Evolutionary conservation across 2,113 vertebrate species (phyloP), one percentile per base, ranked within the genome.

Genomic region (Theropithecus gelada): DNA sequence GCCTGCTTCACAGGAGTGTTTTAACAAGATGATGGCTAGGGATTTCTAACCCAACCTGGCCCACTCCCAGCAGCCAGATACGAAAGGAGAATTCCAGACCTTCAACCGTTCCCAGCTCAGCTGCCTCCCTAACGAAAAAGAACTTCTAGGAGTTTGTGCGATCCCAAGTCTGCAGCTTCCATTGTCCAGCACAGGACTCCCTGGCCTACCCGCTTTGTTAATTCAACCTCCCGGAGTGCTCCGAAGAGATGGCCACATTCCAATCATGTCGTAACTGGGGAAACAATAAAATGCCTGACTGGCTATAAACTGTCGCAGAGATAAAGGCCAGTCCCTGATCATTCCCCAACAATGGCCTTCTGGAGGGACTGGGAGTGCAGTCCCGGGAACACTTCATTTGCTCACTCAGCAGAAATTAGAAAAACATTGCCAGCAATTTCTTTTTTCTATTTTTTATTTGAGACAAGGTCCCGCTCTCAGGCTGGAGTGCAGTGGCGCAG

Each of bases 231-330:
- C 1, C 45, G 17, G 13, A 84, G n/a, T 27, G 57, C 16, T 70
- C 30, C 55, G 18, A 57, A 94, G 84, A 83, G 73, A 83, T 35
- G 66, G 79, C 57, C n/a, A 2, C 94, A 93, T 96, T 97, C 97
- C 96, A 90, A 16, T 48, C 82, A 1, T 20, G 52, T 73, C 52
- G 27, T 90, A 94, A 43, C 94, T 73, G 17, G 55, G 85, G 86
- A 88, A 85, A 87, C 86, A 86, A 80, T 78, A 50, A 93, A 64
- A 88, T 27, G 73, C 88, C 88, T 35, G 52, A 55, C 13, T 3
- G 45, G 22, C 68, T 85, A 2, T 45, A 27, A 90, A 61, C 57
- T 72, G 57, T 66, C 8, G 5, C 45, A 40, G 45, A 96, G 86
- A 91, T 73, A 78, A 88, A 93, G 43, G 66, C 25, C 9, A 30